These are phyloP conservation scores for Fragum sueziense DNA, from an alignment of 2,888 invertebrate genomes.

Conservation along the genomic window DNA sequence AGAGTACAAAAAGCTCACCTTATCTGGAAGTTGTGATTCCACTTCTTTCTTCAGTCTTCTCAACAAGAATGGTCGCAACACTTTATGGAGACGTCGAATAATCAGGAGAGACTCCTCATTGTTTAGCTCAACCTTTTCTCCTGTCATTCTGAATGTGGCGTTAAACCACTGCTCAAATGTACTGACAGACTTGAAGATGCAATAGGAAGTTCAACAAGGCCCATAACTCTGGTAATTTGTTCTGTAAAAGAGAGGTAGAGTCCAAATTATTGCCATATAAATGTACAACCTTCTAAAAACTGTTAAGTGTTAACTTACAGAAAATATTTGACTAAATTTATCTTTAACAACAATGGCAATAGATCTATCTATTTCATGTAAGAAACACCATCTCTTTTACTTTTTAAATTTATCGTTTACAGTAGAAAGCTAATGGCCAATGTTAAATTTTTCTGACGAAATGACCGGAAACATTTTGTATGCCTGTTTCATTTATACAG, in stretches of 20 bases:
- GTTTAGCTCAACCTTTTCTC: slow-evolving; percentile 96
- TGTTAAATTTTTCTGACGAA: no score
- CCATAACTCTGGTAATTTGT: slow-evolving; percentile 99
- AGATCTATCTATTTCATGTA: no score
- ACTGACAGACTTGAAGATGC: slow-evolving; percentile 98
- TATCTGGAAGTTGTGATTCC: slow-evolving; percentile 99
- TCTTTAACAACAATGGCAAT: no score
- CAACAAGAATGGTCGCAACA: slow-evolving; percentile 97
- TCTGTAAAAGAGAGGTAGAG: slow-evolving; percentile 82
- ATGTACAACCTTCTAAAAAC: no score
- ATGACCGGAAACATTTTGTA: no score
- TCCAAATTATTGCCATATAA: background rate
- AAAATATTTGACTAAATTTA: no score
- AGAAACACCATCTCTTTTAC: no score
- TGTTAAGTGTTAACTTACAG: no score
- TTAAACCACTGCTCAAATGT: slow-evolving; percentile 99
- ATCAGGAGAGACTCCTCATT: slow-evolving; percentile 99
- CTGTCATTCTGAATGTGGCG: slow-evolving; percentile 99
- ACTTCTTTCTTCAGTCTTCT: slow-evolving; percentile 99
- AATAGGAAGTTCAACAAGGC: slow-evolving; percentile 98
- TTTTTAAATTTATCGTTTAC: no score
- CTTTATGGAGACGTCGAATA: slow-evolving; percentile 99
- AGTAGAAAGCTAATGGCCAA: no score
- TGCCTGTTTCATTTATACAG: no score
- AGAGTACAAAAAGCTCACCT: no score